These are phyloP conservation scores for Drosophila gaucha DNA, from an alignment of 2,888 invertebrate genomes.

Conservation along the genomic window DNA sequence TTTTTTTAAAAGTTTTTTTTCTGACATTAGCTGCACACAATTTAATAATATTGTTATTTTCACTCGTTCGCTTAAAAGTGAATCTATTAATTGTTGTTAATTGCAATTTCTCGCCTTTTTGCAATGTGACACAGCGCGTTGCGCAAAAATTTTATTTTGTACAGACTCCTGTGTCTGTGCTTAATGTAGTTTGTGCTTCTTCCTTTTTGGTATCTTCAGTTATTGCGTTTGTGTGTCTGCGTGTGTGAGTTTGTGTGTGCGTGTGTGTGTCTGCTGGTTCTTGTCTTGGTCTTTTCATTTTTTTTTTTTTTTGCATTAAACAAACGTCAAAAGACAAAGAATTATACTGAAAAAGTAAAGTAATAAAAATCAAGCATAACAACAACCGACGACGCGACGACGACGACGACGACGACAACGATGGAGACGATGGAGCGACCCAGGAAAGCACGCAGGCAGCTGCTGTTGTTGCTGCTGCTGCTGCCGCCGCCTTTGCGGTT, in stretches of 20 bases:
- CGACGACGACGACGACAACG: conserved; percentile 28
- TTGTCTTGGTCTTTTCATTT: conserved; percentile 39
- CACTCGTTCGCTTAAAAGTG: background rate
- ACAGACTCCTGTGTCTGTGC: conserved; percentile 61
- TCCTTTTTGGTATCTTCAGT: conserved; percentile 60
- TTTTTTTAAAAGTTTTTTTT: conserved; percentile 9
- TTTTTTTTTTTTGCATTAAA: conserved; percentile 67
- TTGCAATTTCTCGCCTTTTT: conserved; percentile 20
- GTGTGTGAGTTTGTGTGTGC: conserved; percentile 10
- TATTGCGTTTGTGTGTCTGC: conserved; percentile 17
- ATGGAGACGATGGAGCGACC: conserved; percentile 38
- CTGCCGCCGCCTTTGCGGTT: conserved; percentile 29
- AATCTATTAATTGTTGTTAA: conserved; percentile 9
- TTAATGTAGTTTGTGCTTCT: conserved; percentile 60
- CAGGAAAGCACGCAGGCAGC: conserved; percentile 56
- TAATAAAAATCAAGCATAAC: conserved; percentile 74
- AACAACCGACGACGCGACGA: conserved; percentile 49
- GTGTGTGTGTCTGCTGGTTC: conserved; percentile 36
- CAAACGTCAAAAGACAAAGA: conserved; percentile 77
- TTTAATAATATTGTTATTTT: conserved; percentile 9
- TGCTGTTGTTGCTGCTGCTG: conserved; percentile 33
- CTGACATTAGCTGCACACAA: conserved; percentile 1
- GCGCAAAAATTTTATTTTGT: conserved; percentile 61
- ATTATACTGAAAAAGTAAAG: conserved; percentile 74
- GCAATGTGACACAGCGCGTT: conserved; percentile 48